Conservation (phyloP, 2,888 invertebrate species). For the Lithophane ornitopus region DNA sequence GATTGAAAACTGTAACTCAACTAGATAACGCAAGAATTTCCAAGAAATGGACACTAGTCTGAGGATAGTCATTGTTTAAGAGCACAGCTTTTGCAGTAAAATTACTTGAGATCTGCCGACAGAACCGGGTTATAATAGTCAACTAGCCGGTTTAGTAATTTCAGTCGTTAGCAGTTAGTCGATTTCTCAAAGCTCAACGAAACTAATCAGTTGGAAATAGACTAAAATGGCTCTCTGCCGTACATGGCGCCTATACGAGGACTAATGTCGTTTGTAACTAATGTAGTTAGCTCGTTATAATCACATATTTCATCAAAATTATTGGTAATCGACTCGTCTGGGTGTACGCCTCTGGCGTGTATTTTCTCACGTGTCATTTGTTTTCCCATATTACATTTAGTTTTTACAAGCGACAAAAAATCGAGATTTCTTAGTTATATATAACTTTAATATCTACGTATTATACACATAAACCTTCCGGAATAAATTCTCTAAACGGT, state of each 20-base stretch:
- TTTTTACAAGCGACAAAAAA: slow-evolving; percentile 26
- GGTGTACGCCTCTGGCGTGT: neutral
- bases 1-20: slow-evolving; percentile 54
- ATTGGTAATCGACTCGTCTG: slow-evolving; percentile 43
- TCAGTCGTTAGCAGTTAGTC: slow-evolving; percentile 56
- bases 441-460: too few species aligned
- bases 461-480: too few species aligned
- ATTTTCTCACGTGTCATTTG: slow-evolving; percentile 33
- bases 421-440: too few species aligned
- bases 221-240: slow-evolving; percentile 30
- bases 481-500: too few species aligned
- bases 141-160: slow-evolving; percentile 52
- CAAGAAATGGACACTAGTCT: slow-evolving; percentile 49
- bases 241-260: slow-evolving; percentile 21
- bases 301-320: slow-evolving; percentile 47
- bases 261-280: too few species aligned
- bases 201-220: slow-evolving; percentile 48
- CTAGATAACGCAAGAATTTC: slow-evolving; percentile 40
- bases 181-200: slow-evolving; percentile 48
- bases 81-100: slow-evolving; percentile 46
- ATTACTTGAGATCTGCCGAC: slow-evolving; percentile 50
- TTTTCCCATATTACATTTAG: slow-evolving; percentile 36
- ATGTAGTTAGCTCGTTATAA: slow-evolving; percentile 39
- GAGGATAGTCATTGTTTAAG: slow-evolving; percentile 56
- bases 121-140: slow-evolving; percentile 41